Conservation (phyloP, 1,140 invertebrate species). For the Hirudo medicinalis region DNA sequence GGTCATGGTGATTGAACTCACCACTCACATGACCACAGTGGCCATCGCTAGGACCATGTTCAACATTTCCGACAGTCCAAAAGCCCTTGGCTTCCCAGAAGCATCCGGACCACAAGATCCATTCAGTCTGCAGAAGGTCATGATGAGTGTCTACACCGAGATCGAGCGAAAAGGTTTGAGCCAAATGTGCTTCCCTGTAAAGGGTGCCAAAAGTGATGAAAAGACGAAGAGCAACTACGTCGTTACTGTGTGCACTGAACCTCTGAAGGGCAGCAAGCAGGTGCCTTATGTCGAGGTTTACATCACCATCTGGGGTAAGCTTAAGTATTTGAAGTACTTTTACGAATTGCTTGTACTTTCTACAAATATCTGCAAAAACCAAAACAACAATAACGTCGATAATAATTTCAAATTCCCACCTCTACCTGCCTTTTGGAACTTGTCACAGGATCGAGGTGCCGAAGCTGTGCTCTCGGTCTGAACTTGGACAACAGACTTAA, state of each 20-base stretch:
- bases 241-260: slow-evolving; percentile 12
- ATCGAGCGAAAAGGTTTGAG: slow-evolving; percentile 12
- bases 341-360: no score
- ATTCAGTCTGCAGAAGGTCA: slow-evolving; percentile 14
- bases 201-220: not conserved
- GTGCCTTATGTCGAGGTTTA: slow-evolving; percentile 19
- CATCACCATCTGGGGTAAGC: slow-evolving; percentile 17
- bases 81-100: slow-evolving; percentile 12
- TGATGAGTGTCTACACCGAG: slow-evolving; percentile 12
- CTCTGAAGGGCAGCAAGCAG: slow-evolving; percentile 6
- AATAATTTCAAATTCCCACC: no score
- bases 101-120: slow-evolving; percentile 9
- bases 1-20: slow-evolving; percentile 16
- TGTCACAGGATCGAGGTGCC: not conserved
- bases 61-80: slow-evolving; percentile 21
- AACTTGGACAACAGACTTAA: not conserved
- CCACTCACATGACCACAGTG: slow-evolving; percentile 11
- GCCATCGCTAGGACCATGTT: slow-evolving; percentile 14
- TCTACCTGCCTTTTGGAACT: not conserved
- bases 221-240: not conserved
- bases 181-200: not conserved
- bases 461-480: not conserved
- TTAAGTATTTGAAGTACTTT: no score
- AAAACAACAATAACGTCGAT: no score
- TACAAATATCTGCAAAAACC: no score